A percentile compares a stretch with the other conserved stretches of the same genome.
phyloP scores from a whole-genome alignment of 2,888 invertebrate genomes.

The Acleris sparsana region DNA sequence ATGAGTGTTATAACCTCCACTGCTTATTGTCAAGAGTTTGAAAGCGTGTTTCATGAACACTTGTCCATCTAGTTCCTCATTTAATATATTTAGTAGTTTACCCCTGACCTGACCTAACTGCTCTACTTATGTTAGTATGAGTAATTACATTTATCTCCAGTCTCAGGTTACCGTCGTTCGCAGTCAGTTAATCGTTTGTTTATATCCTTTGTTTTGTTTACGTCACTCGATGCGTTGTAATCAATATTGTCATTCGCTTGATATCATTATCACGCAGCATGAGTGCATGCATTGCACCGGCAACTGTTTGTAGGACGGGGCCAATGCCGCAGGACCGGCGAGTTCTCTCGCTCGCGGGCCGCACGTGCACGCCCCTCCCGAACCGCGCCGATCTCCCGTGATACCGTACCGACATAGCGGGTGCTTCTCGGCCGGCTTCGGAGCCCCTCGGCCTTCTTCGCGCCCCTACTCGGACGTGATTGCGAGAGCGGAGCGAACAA shows the following conservation, averaged over 20 bases:
- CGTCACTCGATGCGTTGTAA: conserved; percentile 15
- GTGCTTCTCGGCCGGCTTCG: conserved; percentile 59
- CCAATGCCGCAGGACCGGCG: conserved; percentile 36
- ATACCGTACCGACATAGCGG: conserved; percentile 54
- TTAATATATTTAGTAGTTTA: too few species aligned
- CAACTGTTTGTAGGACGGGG: conserved; percentile 31
- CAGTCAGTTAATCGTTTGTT: not conserved
- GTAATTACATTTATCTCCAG: too few species aligned
- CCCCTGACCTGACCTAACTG: too few species aligned
- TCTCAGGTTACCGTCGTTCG: not conserved
- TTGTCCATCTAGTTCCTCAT: too few species aligned
- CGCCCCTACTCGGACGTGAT: conserved; percentile 63
- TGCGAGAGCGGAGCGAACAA: conserved; percentile 56
- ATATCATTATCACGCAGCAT: conserved; percentile 30
- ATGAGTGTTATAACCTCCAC: too few species aligned
- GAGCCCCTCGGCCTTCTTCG: conserved; percentile 62
- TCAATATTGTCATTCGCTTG: conserved; percentile 27
- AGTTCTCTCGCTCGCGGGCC: conserved; percentile 39
- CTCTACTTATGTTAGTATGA: too few species aligned
- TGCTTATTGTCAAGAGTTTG: too few species aligned
- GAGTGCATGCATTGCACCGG: conserved; percentile 31
- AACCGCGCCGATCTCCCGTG: conserved; percentile 47
- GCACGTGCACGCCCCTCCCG: conserved; percentile 41
- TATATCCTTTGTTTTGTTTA: conserved; percentile 9
- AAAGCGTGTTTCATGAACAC: too few species aligned